A percentile compares a stretch with the other conserved stretches of the same genome.
Conservation (phyloP, 2,113 vertebrate genomes). For the Pygoscelis adeliae region DNA sequence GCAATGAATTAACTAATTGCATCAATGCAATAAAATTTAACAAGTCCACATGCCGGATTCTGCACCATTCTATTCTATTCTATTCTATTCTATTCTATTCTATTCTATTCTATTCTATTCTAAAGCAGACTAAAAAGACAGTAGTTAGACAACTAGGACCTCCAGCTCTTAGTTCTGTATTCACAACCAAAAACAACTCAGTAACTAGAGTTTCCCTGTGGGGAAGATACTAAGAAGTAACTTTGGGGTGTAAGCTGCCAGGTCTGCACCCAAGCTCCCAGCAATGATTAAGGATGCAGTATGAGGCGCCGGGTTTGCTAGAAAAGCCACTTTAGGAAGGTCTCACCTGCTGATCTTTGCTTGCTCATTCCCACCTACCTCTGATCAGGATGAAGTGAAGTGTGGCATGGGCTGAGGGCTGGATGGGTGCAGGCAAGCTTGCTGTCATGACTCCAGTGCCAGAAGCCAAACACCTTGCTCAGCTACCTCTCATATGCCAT, state of each 20-base stretch:
- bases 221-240: neutral
- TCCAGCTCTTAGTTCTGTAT: neutral
- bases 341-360: neutral
- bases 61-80: neutral
- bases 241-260: neutral
- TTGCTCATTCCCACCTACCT: accelerated
- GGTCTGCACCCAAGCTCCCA: neutral
- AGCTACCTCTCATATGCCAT: neutral
- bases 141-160: neutral
- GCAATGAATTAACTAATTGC: neutral
- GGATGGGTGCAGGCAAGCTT: neutral
- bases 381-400: neutral
- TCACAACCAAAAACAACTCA: neutral
- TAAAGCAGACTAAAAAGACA: neutral
- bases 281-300: neutral
- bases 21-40: neutral
- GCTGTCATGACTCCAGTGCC: neutral
- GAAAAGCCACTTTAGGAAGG: neutral
- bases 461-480: neutral
- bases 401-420: neutral
- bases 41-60: neutral
- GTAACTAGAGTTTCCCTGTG: neutral
- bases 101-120: neutral
- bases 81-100: no score
- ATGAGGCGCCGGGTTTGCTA: neutral